Conservation (phyloP, 2,113 vertebrate genomes). For the Scomber scombrus region DNA sequence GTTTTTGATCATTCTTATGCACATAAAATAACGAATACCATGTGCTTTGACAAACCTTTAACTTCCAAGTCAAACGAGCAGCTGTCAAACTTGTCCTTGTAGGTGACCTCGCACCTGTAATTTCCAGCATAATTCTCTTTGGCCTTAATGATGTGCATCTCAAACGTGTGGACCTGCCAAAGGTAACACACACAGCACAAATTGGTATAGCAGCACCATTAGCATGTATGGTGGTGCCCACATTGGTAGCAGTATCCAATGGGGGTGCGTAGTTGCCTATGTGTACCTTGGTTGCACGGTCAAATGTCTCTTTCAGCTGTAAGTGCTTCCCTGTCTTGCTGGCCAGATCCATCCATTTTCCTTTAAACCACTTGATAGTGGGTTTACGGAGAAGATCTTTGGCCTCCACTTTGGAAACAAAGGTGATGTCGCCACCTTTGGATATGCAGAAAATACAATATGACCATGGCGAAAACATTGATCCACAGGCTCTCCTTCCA, state of each 20-base stretch:
- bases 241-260: neutral
- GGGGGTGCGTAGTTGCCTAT: neutral
- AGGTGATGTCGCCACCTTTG: conserved; percentile 93
- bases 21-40: neutral
- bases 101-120: conserved; percentile 96
- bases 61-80: conserved; percentile 97
- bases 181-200: conserved; percentile 12
- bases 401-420: conserved; percentile 95
- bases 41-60: conserved; percentile 85
- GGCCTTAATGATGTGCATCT: conserved; percentile 99
- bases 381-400: conserved; percentile 98
- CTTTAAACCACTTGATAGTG: conserved; percentile 97
- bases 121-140: conserved; percentile 98
- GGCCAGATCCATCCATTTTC: conserved; percentile 99
- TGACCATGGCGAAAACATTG: neutral
- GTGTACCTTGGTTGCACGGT: conserved; percentile 91
- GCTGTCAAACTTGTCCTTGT: conserved; percentile 98
- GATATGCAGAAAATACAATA: conserved; percentile 41
- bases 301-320: conserved; percentile 96
- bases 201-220: neutral
- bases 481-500: neutral
- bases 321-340: conserved; percentile 98
- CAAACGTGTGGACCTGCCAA: conserved; percentile 94
- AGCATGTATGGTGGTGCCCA: neutral
- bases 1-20: neutral